A percentile compares a stretch with the other conserved stretches of the same genome.
These are phyloP conservation scores for Embidobia sp. DNA, from an alignment of 2,888 invertebrate species.

Conservation along the genomic window DNA sequence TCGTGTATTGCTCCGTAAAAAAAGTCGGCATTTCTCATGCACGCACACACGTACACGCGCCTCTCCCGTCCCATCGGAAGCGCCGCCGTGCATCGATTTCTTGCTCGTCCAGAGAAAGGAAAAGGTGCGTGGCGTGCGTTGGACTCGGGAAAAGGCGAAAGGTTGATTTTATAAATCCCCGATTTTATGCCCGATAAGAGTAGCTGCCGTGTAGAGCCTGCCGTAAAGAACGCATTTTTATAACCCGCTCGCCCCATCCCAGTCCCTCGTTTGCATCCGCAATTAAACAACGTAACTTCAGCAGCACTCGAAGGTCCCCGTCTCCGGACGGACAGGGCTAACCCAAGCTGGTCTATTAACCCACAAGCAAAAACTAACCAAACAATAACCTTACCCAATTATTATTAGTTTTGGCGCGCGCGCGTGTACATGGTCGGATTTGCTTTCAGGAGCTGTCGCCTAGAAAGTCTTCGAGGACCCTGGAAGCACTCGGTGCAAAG, in stretches of 20 bases:
- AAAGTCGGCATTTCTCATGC: conserved; percentile 37
- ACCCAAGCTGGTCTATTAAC: too few species aligned
- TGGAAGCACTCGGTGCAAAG: conserved; percentile 70
- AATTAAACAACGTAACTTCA: too few species aligned
- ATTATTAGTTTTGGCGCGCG: conserved; percentile 48
- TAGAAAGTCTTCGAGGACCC: conserved; percentile 80
- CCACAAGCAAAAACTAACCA: too few species aligned
- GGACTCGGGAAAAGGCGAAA: conserved; percentile 43
- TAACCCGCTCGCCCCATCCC: conserved; percentile 21
- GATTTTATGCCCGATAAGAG: conserved; percentile 44
- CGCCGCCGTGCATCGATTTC: conserved; percentile 59
- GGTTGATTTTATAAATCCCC: conserved; percentile 44
- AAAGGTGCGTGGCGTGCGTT: conserved; percentile 49
- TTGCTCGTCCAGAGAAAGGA: conserved; percentile 49
- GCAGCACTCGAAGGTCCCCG: too few species aligned
- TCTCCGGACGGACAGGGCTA: too few species aligned
- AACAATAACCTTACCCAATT: neutral
- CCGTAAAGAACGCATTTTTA: conserved; percentile 37
- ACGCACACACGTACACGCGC: conserved; percentile 25
- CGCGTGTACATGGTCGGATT: conserved; percentile 78
- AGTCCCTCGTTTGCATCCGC: conserved; percentile 20
- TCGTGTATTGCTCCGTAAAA: too few species aligned
- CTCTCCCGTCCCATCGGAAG: conserved; percentile 18
- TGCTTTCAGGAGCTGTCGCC: conserved; percentile 82
- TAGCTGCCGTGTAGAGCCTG: too few species aligned